phyloP scores from a whole-genome alignment of 2,888 invertebrate genomes.

The Meta bourneti region DNA sequence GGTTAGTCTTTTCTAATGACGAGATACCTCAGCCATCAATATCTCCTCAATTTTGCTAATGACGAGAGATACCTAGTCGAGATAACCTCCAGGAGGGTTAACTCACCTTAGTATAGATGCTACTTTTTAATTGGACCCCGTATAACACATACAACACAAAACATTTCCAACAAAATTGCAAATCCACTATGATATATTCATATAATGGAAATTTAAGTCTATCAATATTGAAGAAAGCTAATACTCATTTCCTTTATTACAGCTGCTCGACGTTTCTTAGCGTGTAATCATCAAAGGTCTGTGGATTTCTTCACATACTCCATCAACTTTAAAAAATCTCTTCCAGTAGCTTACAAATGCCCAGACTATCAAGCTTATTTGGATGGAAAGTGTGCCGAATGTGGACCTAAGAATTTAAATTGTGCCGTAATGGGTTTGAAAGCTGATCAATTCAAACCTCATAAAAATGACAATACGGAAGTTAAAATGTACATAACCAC shows the following conservation, averaged over 20 bases:
- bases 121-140: no score
- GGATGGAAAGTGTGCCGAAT: conserved; percentile 79
- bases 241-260: conserved; percentile 81
- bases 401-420: conserved; percentile 41
- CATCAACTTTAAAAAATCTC: conserved; percentile 87
- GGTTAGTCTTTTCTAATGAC: no score
- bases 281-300: conserved; percentile 91
- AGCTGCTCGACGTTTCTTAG: conserved; percentile 90
- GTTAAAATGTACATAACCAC: conserved; percentile 69
- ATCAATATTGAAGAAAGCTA: no score
- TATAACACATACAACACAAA: no score
- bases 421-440: conserved; percentile 71
- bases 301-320: conserved; percentile 92
- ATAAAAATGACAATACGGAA: conserved; percentile 50
- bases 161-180: no score
- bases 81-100: no score
- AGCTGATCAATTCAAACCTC: conserved; percentile 56
- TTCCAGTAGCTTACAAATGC: conserved; percentile 90
- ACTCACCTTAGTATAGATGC: no score
- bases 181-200: no score
- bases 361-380: conserved; percentile 88
- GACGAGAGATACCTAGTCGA: no score
- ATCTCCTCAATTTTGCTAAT: no score
- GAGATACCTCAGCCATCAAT: no score
- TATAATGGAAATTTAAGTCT: no score